Base-by-base conservation (phyloP, 1,140 invertebrate genomes). In the Bombus pascuorum region DNA sequence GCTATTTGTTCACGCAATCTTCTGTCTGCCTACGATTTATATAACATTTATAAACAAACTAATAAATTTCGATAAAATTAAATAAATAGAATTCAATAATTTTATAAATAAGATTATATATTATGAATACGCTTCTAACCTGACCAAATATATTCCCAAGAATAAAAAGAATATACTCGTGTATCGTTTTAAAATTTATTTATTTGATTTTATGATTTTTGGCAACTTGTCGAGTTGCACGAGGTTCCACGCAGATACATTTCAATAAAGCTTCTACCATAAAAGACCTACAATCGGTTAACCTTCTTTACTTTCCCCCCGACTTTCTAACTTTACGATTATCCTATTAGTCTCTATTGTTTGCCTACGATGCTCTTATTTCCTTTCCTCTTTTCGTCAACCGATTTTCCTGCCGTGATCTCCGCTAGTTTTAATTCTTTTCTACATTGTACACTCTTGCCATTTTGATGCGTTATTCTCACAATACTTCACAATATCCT, bases 401-500 rank as follows among this genome's bases (percentile, higher is more conserved):
- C 15, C n/a, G 59, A 4, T 47, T 44, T 32, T 42, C 9, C 9
- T 15, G 8, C 15, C 34, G 39, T 9, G 8, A 42, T 12, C 70
- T 39, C 32, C 18, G 3, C 25, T 32, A 3, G 32, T 57, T 57
- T 32, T 28, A 28, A 42, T 44, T 73, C 62, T 32, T 66, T 59
- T 22, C 74, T 59, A 66, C 59, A 53, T 78, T 62, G 88, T 89
- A 89, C 81, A 80, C 59, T 85, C 18, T 22, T 22, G 6, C 1
- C 72, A 84, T 71, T 84, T 81, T 68, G 74, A 0, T 22, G 37
- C 83, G 66, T 90, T 85, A 87, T 91, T 91, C 83, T 89, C 83
- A 59, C 82, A 87, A 89, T 87, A 74, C 59, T 62, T 34, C 34
- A 34, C 34, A 22, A 0, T 53, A 6, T 53, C 22, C 5, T 53